Conservation (phyloP, 2,797 vertebrate species). For the Acanthornis magna region DNA sequence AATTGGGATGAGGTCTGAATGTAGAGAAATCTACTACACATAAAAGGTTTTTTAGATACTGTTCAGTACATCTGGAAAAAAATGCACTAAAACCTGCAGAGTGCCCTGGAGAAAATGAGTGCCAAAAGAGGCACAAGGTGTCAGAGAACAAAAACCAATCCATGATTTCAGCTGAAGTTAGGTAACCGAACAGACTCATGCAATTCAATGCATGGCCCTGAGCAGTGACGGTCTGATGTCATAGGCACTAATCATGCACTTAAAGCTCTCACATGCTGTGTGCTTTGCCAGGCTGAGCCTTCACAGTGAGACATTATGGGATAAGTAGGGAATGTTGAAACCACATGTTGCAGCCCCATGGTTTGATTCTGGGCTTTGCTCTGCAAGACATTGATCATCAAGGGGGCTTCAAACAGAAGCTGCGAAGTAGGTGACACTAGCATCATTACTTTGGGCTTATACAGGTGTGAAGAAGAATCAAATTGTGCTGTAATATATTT, state of each 20-base stretch:
- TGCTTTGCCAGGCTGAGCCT: constrained; percentile 26
- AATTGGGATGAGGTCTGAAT: neutral
- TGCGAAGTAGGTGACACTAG: neutral
- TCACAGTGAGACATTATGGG: neutral
- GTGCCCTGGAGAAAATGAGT: constrained; percentile 31
- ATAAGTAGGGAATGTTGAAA: constrained; percentile 7
- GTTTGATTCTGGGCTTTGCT: neutral
- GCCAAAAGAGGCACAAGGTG: constrained; percentile 20
- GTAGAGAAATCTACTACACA: neutral
- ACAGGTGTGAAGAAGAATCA: neutral
- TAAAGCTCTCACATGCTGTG: neutral
- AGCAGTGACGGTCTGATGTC: constrained; percentile 10
- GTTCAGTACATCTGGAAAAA: constrained; percentile 14
- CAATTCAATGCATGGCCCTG: neutral
- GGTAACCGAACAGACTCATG: neutral
- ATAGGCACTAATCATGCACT: neutral
- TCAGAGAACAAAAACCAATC: constrained; percentile 41
- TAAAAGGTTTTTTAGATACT: neutral
- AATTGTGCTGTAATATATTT: neutral
- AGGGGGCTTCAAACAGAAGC: neutral
- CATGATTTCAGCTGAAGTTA: neutral
- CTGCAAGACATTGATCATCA: neutral
- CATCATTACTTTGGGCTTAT: neutral
- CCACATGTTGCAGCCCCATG: constrained; percentile 18
- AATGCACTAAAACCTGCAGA: neutral